Evolutionary conservation across 2,113 vertebrate species (phyloP).

Genomic region (Nycticryphes semicollaris): DNA sequence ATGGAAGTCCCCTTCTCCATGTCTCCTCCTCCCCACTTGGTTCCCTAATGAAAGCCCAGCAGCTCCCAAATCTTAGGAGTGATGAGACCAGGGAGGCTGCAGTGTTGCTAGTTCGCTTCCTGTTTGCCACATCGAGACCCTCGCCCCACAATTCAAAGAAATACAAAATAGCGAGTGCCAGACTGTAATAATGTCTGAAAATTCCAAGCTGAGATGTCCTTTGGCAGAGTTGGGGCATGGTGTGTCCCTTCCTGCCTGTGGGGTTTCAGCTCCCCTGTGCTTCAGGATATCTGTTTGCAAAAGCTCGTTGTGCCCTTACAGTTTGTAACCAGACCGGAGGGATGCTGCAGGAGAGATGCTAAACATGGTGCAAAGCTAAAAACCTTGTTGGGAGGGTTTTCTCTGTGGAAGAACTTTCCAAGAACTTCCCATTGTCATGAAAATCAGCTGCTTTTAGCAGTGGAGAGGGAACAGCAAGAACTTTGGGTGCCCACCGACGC

Average conservation of each 20-base stretch:
- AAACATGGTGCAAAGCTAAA: background rate
- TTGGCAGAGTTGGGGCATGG: accelerated
- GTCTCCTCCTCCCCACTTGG: background rate
- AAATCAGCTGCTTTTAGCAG: background rate
- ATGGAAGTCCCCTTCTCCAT: background rate
- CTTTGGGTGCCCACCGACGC: background rate
- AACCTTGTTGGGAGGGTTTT: background rate
- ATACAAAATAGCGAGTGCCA: accelerated
- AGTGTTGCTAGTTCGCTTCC: background rate
- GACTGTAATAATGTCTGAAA: background rate
- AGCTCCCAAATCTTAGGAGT: background rate
- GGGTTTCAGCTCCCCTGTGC: background rate
- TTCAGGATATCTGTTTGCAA: background rate
- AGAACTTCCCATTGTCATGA: background rate
- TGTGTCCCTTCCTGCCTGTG: accelerated
- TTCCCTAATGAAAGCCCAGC: background rate
- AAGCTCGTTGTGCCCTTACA: background rate
- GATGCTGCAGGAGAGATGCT: background rate
- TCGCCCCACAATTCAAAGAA: background rate
- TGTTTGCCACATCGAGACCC: background rate
- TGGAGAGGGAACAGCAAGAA: background rate
- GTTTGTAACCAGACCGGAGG: background rate
- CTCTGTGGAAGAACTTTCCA: background rate
- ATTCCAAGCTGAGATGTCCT: background rate
- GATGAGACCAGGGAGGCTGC: background rate